A percentile compares a stretch with the other conserved stretches of the same genome.
phyloP scores from a whole-genome alignment of 1,140 invertebrate genomes.

The Patella vulgata region DNA sequence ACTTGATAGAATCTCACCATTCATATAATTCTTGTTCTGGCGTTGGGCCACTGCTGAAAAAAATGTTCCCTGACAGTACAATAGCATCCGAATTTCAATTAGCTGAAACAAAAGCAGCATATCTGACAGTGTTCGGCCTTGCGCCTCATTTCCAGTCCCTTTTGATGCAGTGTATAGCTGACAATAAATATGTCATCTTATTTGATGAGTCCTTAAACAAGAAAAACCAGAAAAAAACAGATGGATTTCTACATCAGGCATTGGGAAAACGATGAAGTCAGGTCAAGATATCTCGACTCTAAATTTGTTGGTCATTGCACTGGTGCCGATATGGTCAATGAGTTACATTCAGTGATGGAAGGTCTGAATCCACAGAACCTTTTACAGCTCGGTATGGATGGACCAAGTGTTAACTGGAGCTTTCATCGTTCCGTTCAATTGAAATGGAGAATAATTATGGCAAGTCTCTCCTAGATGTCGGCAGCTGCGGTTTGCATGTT shows the following conservation, averaged over 20 bases:
- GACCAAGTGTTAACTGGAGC: slow-evolving; percentile 40
- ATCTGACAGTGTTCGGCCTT: slow-evolving; percentile 33
- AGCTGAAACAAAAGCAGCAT: slow-evolving; percentile 24
- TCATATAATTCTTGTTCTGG: background rate
- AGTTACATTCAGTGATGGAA: background rate
- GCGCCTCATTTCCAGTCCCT: slow-evolving; percentile 18
- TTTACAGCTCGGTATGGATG: slow-evolving; percentile 42
- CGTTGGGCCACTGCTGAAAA: slow-evolving; percentile 1
- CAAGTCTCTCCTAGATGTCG: slow-evolving; percentile 24
- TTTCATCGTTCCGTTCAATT: slow-evolving; percentile 12
- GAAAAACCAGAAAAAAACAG: slow-evolving; percentile 27
- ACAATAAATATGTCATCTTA: slow-evolving; percentile 14
- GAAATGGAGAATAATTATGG: slow-evolving; percentile 9
- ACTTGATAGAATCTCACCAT: slow-evolving; percentile 11
- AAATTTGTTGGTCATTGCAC: slow-evolving; percentile 27
- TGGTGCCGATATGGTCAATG: slow-evolving; percentile 2
- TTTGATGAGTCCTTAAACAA: slow-evolving; percentile 32
- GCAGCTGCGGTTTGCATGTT: slow-evolving; percentile 34
- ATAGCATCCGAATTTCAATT: slow-evolving; percentile 17
- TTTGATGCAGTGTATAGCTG: background rate
- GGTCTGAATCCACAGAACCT: slow-evolving; percentile 16
- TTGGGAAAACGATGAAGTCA: slow-evolving; percentile 20
- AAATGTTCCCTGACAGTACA: slow-evolving; percentile 29
- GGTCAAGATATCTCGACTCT: slow-evolving; percentile 26
- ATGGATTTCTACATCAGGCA: slow-evolving; percentile 38